Evolutionary conservation across 2,888 invertebrate species (phyloP), one percentile per base, ranked within the genome.

Genomic region (Steromphala cineraria): DNA sequence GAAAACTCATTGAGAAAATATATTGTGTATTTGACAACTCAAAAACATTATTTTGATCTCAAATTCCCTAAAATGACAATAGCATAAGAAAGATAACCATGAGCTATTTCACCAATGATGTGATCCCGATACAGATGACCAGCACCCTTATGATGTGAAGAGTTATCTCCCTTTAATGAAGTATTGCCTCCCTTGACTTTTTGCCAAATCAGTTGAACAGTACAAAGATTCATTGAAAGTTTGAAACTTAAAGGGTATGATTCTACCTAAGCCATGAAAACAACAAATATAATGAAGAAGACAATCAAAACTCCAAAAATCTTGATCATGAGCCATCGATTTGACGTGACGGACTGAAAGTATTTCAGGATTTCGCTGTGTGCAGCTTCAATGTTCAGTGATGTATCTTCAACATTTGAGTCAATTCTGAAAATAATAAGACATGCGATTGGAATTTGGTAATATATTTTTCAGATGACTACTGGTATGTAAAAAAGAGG

Each of bases 241-340:
- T 28, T 8, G 52, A 10, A 75, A 53, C 13, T 46, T 53, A 75
- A 46, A 75, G 19, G 36, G 5, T 55, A 74, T 7, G 53, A 53
- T 46, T 67, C 56, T 46, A 28, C 56, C 24, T 96, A 97, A 90
- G 98, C 97, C 95, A 99, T 95, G 94, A 99, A 98, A 88, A 99
- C 96, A 93, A 99, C 97, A 95, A 99, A 99, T 94, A 99, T 97
- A 94, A 99, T 96, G 94, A 99, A 99, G 95, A 99, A 99, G 93
- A 99, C 97, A 95, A 99, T 98, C 80, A 99, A 95, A 84, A 99
- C 97, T 79, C 97, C 99, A 94, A 99, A 99, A 87, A 99, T 96
- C 95, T 99, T 99, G 89, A 99, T 97, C 98, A 99, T 99, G 52
- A 99, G 95, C 96, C 99, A 99, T 90, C 99, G 96, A 94, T 99